Base-by-base conservation (phyloP, 2,888 invertebrate genomes). In the Aspidiotus destructor region DNA sequence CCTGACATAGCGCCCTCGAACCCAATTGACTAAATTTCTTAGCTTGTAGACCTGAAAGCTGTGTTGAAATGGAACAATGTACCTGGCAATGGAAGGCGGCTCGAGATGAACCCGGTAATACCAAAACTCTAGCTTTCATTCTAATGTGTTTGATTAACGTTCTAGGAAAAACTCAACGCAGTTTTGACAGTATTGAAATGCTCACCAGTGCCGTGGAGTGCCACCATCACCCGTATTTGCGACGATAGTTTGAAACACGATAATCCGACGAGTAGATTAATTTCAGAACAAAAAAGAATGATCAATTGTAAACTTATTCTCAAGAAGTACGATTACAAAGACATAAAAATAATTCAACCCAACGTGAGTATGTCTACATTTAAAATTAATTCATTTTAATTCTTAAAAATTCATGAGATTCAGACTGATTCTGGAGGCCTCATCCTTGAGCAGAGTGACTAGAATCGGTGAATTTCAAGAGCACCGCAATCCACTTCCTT, bases 241-340 rank as follows among this genome's bases (percentile, higher is more conserved):
- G 75, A 78, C 70, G 71, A 70, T 17, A 75, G 74, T 62, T 73
- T 74, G 17, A 73, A 72, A 28, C 72, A 76, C 41, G 60, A 69
- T 53, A 70, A 60, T 53, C 57, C 69, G 9, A 44, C 28, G 10
- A 64, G 68, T 11, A 62, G 65, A 28, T 53, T 70, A 53, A 68
- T 71, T 15, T 52, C 42, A 57, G 71, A 71, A 60, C 60, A 70
- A 70, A 73, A 77, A 53, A 77, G 77, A 63, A 75, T 76, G 44
- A 78, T 81, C 70, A 75, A 78, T 0, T 76, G 77, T 60, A 78
- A 79, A 72, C 73, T 79, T 16, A 76, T 82, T 57, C 73, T 80
- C 54, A 79, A 78, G 61, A 80, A 79, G 71, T 79, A 79, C 69
- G 77, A 77, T 40, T 78, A 79, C 70, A 76, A 76, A 55, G 75